Evolutionary conservation across 2,797 vertebrate genomes (phyloP).

Genomic region (Molossus molossus): DNA sequence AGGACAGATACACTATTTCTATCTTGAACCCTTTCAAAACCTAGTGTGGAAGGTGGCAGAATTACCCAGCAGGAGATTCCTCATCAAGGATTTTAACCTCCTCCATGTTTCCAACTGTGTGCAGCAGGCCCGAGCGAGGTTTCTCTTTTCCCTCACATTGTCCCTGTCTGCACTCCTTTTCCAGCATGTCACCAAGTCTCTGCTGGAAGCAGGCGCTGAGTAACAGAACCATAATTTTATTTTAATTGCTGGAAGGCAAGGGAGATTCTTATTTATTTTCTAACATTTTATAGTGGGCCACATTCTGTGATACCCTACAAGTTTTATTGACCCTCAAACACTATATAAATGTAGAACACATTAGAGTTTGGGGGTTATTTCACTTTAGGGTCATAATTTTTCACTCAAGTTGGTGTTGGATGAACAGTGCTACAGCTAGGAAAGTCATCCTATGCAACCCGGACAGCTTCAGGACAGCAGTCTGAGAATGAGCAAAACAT

Average conservation of each 20-base stretch:
- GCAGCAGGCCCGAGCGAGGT: too few species aligned
- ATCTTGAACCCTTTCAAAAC: neutral
- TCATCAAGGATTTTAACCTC: neutral
- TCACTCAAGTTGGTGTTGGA: neutral
- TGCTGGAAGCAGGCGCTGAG: neutral
- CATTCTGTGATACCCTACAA: neutral
- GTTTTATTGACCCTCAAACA: neutral
- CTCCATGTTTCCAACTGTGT: too few species aligned
- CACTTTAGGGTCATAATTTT: neutral
- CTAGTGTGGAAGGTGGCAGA: neutral
- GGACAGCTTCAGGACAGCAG: neutral
- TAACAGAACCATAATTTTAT: slow-evolving; percentile 28
- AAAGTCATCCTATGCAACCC: neutral
- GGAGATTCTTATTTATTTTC: slow-evolving; percentile 3
- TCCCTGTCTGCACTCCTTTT: neutral
- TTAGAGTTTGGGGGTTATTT: neutral
- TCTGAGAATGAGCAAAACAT: neutral
- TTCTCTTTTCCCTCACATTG: neutral
- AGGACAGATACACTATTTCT: neutral
- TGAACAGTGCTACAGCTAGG: neutral
- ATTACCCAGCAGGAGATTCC: neutral
- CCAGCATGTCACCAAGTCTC: neutral
- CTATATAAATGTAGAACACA: neutral
- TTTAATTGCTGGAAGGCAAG: neutral
- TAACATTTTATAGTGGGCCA: neutral